Base-by-base conservation (phyloP, 2,113 vertebrate species). In the Caretta caretta region DNA sequence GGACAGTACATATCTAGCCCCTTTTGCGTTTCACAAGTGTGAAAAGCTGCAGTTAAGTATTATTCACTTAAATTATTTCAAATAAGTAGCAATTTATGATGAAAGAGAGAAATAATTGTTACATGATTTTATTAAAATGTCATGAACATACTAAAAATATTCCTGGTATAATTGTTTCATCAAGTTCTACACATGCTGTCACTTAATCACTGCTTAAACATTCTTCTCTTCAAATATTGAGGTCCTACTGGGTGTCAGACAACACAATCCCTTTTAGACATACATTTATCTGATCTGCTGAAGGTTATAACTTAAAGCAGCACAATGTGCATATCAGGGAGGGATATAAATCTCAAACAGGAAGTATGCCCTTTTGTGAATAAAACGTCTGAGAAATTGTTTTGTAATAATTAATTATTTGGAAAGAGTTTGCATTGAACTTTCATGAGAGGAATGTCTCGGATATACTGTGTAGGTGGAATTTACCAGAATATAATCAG, bases 231-330 rank as follows among this genome's bases (percentile, higher is more conserved):
- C 35, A 6, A 48, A 31, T 31, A 13, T 29, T 10, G 2, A 11
- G 49, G 20, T 25, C 27, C 13, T 65, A 14, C 50, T 20, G 4
- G 48, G 75, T 4, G 0, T 24, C 20, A 9, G 89, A 53, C 31
- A 2, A 0, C 1, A 2, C 2, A 10, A 22, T 48, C 12, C 29
- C 46, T 78, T 48, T 25, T 78, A 46, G 20, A 76, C 42, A 38
- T 46, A 42, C 6, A 78, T 48, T 78, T 48, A 48, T 78, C 42
- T 29, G 42, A 49, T 27, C 1, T 6, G 42, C 29, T 31, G 5
- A 56, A 78, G 10, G 46, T 35, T 29, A 5, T 69, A 69, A 72
- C 25, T 13, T 56, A 56, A 56, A 56, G n/a, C 12, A 8, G 51
- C 27, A 48, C 42, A 56, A 29, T 9, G 9, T 57, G 42, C 12